phyloP scores from a whole-genome alignment of 2,113 vertebrate species.

The Meles meles region DNA sequence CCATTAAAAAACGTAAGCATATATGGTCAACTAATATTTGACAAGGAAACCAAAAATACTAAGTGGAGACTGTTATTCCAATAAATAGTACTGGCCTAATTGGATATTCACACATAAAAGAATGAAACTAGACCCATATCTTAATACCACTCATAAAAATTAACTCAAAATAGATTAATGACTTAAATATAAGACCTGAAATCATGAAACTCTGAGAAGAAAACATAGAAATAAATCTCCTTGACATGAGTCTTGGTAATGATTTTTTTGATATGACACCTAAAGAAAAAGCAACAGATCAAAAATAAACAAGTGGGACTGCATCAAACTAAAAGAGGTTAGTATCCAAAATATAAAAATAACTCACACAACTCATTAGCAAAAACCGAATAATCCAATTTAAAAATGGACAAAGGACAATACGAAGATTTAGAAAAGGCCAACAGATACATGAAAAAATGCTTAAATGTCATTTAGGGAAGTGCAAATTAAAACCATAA shows the following conservation, averaged over 20 bases:
- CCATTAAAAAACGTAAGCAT: neutral
- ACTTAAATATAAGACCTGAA: neutral
- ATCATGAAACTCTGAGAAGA: neutral
- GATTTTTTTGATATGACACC: neutral
- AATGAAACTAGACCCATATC: neutral
- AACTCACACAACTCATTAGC: neutral
- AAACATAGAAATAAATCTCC: neutral
- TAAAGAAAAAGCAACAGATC: neutral
- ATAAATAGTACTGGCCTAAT: neutral
- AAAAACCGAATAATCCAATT: neutral
- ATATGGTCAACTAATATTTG: neutral
- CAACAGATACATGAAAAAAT: too few species aligned
- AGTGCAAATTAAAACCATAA: too few species aligned
- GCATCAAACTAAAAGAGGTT: neutral
- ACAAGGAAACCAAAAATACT: neutral
- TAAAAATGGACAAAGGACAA: neutral
- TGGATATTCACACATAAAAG: neutral
- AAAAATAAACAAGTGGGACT: neutral
- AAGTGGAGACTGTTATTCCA: neutral
- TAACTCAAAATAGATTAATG: neutral
- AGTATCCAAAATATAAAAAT: neutral
- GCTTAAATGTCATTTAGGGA: too few species aligned
- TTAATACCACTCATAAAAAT: neutral
- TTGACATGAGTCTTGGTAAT: neutral
- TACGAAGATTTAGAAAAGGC: neutral